Evolutionary conservation across 2,888 invertebrate species (phyloP).

Genomic region (Schrankia costaestrigalis): DNA sequence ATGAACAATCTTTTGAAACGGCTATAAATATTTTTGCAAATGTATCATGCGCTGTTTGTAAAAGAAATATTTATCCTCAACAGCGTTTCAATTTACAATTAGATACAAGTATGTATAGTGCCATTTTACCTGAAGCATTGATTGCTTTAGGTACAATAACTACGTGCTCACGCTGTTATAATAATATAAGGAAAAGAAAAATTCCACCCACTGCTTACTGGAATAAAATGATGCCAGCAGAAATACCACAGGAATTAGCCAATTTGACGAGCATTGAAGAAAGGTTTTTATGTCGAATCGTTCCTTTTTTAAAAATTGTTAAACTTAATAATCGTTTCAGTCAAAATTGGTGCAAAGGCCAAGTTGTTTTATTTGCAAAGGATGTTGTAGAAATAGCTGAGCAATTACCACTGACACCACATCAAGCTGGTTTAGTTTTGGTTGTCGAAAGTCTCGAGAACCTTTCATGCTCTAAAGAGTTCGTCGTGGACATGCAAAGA

Average conservation of each 20-base stretch:
- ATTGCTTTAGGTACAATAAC: slow-evolving; percentile 9
- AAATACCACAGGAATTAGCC: slow-evolving; percentile 16
- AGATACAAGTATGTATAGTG: slow-evolving; percentile 1
- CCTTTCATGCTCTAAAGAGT: slow-evolving; percentile 16
- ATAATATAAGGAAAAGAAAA: slow-evolving; percentile 22
- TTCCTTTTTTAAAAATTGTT: slow-evolving; percentile 30
- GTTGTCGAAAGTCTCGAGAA: slow-evolving; percentile 21
- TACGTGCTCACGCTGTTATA: slow-evolving; percentile 19
- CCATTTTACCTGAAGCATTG: slow-evolving; percentile 13
- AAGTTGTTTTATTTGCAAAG: slow-evolving; percentile 25
- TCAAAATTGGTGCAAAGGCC: slow-evolving; percentile 33
- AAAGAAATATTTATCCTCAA: slow-evolving; percentile 12
- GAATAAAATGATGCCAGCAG: slow-evolving; percentile 22
- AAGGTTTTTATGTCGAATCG: slow-evolving; percentile 15
- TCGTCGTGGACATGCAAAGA: slow-evolving; percentile 16
- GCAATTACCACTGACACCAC: slow-evolving; percentile 17
- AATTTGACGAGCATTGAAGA: slow-evolving; percentile 12
- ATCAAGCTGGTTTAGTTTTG: slow-evolving; percentile 17
- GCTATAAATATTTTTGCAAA: slow-evolving; percentile 9
- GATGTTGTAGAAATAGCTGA: slow-evolving; percentile 21
- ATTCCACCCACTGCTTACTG: slow-evolving; percentile 20
- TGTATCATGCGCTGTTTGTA: slow-evolving; percentile 10
- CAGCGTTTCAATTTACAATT: slow-evolving; percentile 9
- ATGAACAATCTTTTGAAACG: slow-evolving; percentile 7
- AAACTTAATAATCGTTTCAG: slow-evolving; percentile 27